A percentile compares a stretch with the other conserved stretches of the same genome.
These are phyloP conservation scores for Etheostoma spectabile DNA, from an alignment of 2,113 vertebrate species.

Conservation along the genomic window DNA sequence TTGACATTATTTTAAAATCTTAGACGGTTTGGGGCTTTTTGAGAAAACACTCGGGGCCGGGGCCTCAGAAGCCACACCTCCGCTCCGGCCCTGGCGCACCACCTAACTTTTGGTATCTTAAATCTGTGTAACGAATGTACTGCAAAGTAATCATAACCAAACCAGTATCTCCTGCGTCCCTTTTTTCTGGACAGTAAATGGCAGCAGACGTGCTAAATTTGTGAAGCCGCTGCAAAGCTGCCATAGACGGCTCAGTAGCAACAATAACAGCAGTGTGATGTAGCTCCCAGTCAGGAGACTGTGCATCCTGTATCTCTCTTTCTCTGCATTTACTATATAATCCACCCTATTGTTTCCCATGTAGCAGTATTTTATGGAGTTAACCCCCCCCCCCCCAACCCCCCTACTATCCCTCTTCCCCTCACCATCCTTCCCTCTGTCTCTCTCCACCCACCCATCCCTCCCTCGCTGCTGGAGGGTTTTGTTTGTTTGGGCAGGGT, in stretches of 20 bases:
- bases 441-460: slow-evolving; percentile 39
- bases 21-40: too few species aligned
- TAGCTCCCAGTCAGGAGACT: slow-evolving; percentile 1
- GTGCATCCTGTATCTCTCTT: slow-evolving; percentile 7
- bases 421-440: slow-evolving; percentile 28
- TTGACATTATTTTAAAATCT: too few species aligned
- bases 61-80: too few species aligned
- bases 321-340: slow-evolving; percentile 24
- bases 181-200: not conserved
- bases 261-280: slow-evolving; percentile 9
- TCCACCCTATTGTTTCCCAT: slow-evolving; percentile 32
- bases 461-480: slow-evolving; percentile 49
- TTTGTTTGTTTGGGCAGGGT: slow-evolving; percentile 75
- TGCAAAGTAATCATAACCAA: not conserved
- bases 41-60: too few species aligned
- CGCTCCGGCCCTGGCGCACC: too few species aligned
- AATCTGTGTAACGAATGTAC: too few species aligned
- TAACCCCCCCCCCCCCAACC: not conserved
- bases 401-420: not conserved
- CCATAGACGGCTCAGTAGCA: not conserved
- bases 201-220: not conserved
- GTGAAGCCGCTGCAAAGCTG: not conserved
- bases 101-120: too few species aligned
- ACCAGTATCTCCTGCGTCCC: not conserved
- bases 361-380: slow-evolving; percentile 21